These are phyloP conservation scores for Cyprinodon brontotheroides DNA, from an alignment of 2,113 vertebrate species.

Conservation along the genomic window DNA sequence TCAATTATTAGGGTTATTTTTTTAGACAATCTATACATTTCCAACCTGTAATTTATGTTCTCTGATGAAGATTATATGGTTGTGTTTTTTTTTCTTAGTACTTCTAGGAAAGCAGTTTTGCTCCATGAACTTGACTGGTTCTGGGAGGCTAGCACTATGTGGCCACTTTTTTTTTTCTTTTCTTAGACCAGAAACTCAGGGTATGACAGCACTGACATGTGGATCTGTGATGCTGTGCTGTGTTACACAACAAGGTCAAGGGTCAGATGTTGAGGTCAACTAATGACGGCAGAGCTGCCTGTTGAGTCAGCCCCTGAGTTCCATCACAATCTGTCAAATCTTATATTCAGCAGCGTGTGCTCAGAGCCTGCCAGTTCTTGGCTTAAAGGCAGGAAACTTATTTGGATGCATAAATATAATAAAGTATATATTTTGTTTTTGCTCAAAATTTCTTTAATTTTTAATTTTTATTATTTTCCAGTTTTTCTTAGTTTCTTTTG, in stretches of 20 bases:
- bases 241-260: slow-evolving; percentile 65
- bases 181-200: slow-evolving; percentile 27
- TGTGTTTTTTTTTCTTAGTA: too few relatives aligned
- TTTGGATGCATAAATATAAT: neutral
- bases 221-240: slow-evolving; percentile 52
- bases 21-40: too few relatives aligned
- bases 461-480: too few relatives aligned
- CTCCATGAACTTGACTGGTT: slow-evolving; percentile 57
- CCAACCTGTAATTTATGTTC: neutral
- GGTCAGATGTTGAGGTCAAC: slow-evolving; percentile 71
- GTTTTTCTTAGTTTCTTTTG: too few relatives aligned
- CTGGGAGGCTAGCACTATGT: slow-evolving; percentile 1
- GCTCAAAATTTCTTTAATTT: too few relatives aligned
- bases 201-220: slow-evolving; percentile 55
- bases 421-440: too few relatives aligned
- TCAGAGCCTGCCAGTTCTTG: neutral
- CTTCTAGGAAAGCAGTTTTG: neutral
- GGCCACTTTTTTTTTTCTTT: slow-evolving; percentile 7
- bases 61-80: neutral
- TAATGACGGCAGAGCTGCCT: slow-evolving; percentile 49
- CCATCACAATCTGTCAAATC: slow-evolving; percentile 66
- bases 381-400: neutral
- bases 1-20: too few relatives aligned
- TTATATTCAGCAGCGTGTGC: neutral
- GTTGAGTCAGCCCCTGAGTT: slow-evolving; percentile 54